A percentile compares a stretch with the other conserved stretches of the same genome.
These are phyloP conservation scores for Falco concolor DNA, from an alignment of 2,797 vertebrate genomes.

Conservation along the genomic window DNA sequence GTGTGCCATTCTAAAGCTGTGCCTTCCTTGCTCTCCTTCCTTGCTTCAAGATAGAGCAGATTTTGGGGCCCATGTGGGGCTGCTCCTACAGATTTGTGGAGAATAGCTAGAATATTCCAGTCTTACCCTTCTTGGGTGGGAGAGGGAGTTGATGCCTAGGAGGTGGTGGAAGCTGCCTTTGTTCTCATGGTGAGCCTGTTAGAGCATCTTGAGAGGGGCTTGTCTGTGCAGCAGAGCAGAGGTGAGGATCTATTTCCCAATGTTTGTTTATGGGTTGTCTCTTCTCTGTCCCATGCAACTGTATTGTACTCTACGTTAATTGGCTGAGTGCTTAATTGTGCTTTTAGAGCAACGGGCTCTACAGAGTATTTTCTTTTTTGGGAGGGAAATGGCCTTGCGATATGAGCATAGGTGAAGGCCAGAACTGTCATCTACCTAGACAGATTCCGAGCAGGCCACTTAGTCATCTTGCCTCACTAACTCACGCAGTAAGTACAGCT, in stretches of 20 bases:
- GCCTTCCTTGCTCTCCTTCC: background rate
- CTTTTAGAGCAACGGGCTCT: background rate
- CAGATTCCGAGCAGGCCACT: background rate
- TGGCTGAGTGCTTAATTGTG: background rate
- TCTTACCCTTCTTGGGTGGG: background rate
- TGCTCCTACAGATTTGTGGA: background rate
- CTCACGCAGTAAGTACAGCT: background rate
- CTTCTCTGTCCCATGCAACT: background rate
- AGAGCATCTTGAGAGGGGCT: background rate
- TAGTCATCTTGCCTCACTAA: background rate
- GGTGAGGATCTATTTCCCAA: background rate
- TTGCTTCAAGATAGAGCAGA: background rate
- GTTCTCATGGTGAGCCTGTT: background rate
- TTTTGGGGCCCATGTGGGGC: no score
- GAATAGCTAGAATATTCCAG: background rate
- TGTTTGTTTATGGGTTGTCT: background rate
- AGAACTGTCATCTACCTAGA: background rate
- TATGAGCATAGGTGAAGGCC: background rate
- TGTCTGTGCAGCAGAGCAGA: background rate
- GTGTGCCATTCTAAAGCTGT: background rate
- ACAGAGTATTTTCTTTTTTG: background rate
- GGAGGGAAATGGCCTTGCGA: background rate
- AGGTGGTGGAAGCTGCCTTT: background rate
- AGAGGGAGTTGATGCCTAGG: background rate
- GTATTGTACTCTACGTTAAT: background rate